Evolutionary conservation across 2,888 invertebrate genomes (phyloP).

Genomic region (Drosophila eohydei): DNA sequence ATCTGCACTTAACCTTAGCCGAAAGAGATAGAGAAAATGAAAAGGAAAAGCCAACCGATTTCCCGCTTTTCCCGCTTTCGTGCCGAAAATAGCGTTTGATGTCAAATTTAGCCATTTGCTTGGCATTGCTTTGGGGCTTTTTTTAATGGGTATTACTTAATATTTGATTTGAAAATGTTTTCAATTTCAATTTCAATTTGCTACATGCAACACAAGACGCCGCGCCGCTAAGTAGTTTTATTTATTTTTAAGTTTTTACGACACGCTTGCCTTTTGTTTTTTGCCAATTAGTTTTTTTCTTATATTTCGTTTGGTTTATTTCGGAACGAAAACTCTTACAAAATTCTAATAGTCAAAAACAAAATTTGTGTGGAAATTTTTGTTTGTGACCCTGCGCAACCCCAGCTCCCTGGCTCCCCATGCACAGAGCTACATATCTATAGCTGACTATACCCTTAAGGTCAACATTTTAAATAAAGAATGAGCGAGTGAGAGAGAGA

Average conservation of each 20-base stretch:
- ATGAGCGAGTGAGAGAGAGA: neutral
- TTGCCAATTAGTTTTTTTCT: slow-evolving; percentile 43
- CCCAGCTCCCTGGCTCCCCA: neutral
- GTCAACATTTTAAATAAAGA: slow-evolving; percentile 53
- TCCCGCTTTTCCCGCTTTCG: neutral
- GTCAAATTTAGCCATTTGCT: slow-evolving; percentile 35
- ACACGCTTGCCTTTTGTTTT: slow-evolving; percentile 18
- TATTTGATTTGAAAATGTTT: slow-evolving; percentile 46
- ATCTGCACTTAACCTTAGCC: slow-evolving; percentile 74
- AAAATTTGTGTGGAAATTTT: slow-evolving; percentile 51
- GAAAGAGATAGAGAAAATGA: slow-evolving; percentile 20
- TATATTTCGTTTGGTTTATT: slow-evolving; percentile 9
- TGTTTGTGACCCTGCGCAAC: slow-evolving; percentile 14
- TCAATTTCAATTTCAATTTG: slow-evolving; percentile 8
- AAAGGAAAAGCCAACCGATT: neutral
- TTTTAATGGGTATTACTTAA: slow-evolving; percentile 66
- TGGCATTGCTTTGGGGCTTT: slow-evolving; percentile 7
- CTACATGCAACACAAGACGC: slow-evolving; percentile 9
- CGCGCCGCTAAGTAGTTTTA: slow-evolving; percentile 1
- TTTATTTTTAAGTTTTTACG: slow-evolving; percentile 48
- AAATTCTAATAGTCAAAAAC: slow-evolving; percentile 59
- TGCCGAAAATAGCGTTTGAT: slow-evolving; percentile 59
- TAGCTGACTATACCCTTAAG: slow-evolving; percentile 42
- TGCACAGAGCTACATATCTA: neutral
- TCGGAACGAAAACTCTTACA: slow-evolving; percentile 59